These are phyloP conservation scores for Paracanthobrama guichenoti DNA, from an alignment of 2,113 vertebrate genomes.

Conservation along the genomic window DNA sequence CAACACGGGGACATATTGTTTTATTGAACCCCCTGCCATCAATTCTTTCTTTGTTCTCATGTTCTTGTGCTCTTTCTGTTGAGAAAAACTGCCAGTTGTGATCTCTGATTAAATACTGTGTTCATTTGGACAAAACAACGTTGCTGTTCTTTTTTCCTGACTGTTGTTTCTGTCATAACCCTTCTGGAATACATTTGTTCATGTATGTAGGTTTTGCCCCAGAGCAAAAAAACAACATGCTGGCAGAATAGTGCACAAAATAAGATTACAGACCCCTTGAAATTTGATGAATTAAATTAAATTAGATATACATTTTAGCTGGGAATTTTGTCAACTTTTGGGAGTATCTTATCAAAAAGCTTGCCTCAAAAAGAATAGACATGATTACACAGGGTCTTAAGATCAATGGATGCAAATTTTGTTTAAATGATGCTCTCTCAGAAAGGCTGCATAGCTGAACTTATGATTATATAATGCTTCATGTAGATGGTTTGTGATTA, in stretches of 20 bases:
- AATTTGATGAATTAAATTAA: neutral
- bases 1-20: slow-evolving; percentile 40
- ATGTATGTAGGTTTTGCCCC: neutral
- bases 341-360: neutral
- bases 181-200: neutral
- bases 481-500: neutral
- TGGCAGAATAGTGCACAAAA: neutral
- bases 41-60: slow-evolving; percentile 32
- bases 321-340: neutral
- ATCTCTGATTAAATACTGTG: slow-evolving; percentile 13
- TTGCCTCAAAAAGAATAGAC: neutral
- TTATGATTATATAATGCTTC: neutral
- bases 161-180: neutral
- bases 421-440: neutral
- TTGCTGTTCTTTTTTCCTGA: neutral
- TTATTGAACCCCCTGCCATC: slow-evolving; percentile 8
- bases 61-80: neutral
- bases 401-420: neutral
- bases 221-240: neutral
- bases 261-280: neutral
- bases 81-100: neutral
- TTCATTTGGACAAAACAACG: neutral
- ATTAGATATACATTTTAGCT: neutral
- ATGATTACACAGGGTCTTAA: neutral
- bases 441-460: neutral